Conservation (phyloP, 2,113 vertebrate genomes). For the Alouatta palliata region DNA sequence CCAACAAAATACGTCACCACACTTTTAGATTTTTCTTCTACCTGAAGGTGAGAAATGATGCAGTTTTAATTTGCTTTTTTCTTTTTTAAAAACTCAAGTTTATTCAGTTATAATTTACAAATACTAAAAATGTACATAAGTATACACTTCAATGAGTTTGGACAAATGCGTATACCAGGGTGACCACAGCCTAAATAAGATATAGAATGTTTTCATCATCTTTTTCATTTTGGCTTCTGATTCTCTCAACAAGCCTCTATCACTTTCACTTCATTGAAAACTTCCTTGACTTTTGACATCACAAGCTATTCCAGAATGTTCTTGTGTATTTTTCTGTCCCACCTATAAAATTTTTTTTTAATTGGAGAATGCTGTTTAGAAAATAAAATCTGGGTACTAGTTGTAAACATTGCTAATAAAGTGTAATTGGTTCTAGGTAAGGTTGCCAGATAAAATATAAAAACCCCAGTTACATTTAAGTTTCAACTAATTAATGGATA, state of each 20-base stretch:
- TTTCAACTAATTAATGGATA: background rate
- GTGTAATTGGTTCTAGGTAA: background rate
- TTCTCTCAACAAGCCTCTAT: background rate
- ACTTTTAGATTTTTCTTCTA: background rate
- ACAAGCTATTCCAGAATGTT: background rate
- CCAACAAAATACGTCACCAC: background rate
- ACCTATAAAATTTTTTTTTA: background rate
- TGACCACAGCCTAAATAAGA: background rate
- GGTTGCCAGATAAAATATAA: background rate
- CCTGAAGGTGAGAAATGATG: background rate
- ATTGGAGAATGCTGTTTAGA: background rate
- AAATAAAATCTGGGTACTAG: background rate
- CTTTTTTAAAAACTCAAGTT: background rate
- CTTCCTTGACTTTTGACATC: background rate
- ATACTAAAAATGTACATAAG: background rate
- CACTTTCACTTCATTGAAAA: background rate
- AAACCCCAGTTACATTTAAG: background rate
- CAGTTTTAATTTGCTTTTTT: background rate
- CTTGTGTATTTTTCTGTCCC: background rate
- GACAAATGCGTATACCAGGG: background rate
- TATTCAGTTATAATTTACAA: background rate
- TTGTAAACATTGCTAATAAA: background rate
- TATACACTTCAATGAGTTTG: background rate
- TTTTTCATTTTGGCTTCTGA: background rate
- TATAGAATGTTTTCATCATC: background rate